A percentile compares a stretch with the other conserved stretches of the same genome.
Conservation (phyloP, 2,797 vertebrate genomes). For the Paguma larvata region DNA sequence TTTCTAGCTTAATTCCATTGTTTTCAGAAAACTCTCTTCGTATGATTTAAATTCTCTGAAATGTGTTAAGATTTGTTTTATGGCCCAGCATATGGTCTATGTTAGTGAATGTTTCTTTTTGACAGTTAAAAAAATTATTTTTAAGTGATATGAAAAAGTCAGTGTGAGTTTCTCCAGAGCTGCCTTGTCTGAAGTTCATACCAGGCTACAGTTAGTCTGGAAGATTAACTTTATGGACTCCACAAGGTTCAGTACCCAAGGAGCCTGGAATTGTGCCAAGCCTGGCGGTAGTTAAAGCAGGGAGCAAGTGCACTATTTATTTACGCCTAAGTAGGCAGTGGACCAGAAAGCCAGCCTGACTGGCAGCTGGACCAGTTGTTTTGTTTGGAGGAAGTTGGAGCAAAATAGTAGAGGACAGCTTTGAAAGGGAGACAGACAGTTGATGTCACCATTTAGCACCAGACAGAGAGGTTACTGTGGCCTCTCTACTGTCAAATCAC, state of each 20-base stretch:
- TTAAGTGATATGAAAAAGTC: constrained; percentile 33
- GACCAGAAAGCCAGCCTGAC: constrained; percentile 56
- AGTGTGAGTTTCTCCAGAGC: constrained; percentile 45
- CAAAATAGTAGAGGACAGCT: constrained; percentile 48
- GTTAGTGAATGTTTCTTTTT: constrained; percentile 49
- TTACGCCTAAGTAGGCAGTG: constrained; percentile 34
- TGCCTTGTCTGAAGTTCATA: constrained; percentile 69
- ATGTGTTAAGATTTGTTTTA: constrained; percentile 52
- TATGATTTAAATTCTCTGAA: constrained; percentile 56
- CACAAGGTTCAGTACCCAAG: constrained; percentile 72
- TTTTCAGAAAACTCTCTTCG: constrained; percentile 24
- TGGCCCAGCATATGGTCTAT: neutral
- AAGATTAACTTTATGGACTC: constrained; percentile 72
- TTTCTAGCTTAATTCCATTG: constrained; percentile 55
- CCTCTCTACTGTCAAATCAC: neutral
- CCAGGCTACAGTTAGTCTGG: constrained; percentile 69
- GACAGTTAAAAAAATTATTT: constrained; percentile 41
- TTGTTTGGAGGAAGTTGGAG: constrained; percentile 61
- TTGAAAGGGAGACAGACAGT: constrained; percentile 51
- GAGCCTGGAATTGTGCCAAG: constrained; percentile 60
- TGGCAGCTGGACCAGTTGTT: constrained; percentile 41
- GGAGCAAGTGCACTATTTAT: neutral
- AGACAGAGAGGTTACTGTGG: neutral
- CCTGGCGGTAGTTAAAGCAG: neutral
- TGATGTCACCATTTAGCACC: neutral